Evolutionary conservation across 23 tunicate genomes (phyloP), one percentile per base, ranked within the genome.

Genomic region (Styela clava): DNA sequence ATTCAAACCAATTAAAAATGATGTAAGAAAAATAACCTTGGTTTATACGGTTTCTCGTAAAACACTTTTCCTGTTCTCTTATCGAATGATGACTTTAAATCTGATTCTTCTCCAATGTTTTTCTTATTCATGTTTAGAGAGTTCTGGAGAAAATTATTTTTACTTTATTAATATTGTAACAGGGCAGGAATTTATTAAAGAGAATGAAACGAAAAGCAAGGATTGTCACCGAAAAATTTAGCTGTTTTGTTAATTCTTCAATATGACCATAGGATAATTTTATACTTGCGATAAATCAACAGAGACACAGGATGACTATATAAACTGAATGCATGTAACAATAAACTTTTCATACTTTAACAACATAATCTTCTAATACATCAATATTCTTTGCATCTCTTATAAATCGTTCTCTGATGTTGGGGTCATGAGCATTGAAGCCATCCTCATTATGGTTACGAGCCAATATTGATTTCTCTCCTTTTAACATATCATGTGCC

Each of bases 351-450:
- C 78, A 16, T 24, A 82, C 85, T 3, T 85, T 85, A 51, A 65
- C 24, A 69, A 37, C 79, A 32, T 52, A 44, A 29, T 87, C 92
- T 71, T 87, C 92, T 9, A 87, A 32, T 18, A 87, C 69, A 26
- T 64, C 83, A 77, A 78, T 78, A 3, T 82, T 61, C 2, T 78
- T 73, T 24, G 80, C 79, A 82, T 87, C 83, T 67, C 83, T 52
- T 25, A 82, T 30, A 82, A 87, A 87, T 69, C 78, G 69, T 61
- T 87, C 83, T 33, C 92, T 67, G 51, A 87, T 68, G 16, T 78
- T 35, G 3, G 92, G 92, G 82, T 87, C 86, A 69, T 82, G 74
- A n/a, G 91, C 64, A 62, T 86, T 86, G 16, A 79, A 73, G 44
- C 70, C 31, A 64, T 33, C 24, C 1, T 34, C 25, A 2, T 61